phyloP scores from a whole-genome alignment of 2,113 vertebrate genomes.

The Empidonax alnorum region DNA sequence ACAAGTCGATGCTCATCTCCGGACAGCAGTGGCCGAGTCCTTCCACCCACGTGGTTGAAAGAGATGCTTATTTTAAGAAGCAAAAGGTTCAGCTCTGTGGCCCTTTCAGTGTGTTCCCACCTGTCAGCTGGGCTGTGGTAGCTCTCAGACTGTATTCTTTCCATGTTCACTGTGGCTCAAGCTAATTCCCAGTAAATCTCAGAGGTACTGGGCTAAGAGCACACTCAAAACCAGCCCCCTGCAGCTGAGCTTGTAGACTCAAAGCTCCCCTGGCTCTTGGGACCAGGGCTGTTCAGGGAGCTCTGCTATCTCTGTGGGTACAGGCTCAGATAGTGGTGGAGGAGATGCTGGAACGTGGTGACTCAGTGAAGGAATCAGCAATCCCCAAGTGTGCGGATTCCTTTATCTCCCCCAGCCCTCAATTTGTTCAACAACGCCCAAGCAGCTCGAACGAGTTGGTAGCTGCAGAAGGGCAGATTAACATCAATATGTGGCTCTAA shows the following conservation, averaged over 20 bases:
- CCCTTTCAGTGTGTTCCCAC: not conserved
- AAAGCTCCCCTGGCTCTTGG: not conserved
- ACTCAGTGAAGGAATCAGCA: not conserved
- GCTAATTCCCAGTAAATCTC: not conserved
- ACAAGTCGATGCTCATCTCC: not conserved
- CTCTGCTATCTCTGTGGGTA: not conserved
- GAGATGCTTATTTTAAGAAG: not conserved
- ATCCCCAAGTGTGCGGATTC: not conserved
- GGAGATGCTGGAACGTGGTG: not conserved
- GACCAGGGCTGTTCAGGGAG: too few relatives aligned
- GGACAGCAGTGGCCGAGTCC: not conserved
- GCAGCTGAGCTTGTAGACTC: not conserved
- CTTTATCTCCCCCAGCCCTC: not conserved
- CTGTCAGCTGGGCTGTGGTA: not conserved
- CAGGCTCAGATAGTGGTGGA: not conserved
- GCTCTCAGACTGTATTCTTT: not conserved
- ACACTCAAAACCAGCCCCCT: not conserved
- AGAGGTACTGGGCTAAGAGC: accelerated
- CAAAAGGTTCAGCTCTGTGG: not conserved
- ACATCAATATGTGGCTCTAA: not conserved
- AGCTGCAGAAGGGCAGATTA: not conserved
- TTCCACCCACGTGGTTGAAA: not conserved
- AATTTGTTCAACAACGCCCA: accelerated
- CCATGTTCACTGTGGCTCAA: accelerated
- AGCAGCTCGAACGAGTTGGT: not conserved